Conservation (phyloP, 2,888 invertebrate genomes). For the Idaea aversata region DNA sequence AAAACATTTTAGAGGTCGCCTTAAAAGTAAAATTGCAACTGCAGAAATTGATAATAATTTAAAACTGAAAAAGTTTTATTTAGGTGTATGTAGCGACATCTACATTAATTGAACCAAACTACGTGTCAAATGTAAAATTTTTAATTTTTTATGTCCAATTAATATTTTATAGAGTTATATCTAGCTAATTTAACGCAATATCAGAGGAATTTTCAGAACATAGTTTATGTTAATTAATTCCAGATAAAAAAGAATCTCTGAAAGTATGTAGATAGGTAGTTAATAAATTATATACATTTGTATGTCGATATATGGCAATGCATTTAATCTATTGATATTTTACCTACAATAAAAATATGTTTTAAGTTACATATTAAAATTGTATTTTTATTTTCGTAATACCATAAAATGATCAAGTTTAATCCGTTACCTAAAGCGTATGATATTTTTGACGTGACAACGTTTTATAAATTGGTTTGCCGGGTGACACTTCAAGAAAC, state of each 20-base stretch:
- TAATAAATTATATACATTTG: slow-evolving; percentile 46
- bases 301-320: slow-evolving; percentile 59
- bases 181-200: too few species aligned
- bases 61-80: too few species aligned
- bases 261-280: slow-evolving; percentile 28
- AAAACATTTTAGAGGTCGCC: too few species aligned
- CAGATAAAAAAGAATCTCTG: slow-evolving; percentile 24
- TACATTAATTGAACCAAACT: not conserved
- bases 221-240: not conserved
- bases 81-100: not conserved
- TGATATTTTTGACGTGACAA: too few species aligned
- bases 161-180: too few species aligned
- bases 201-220: not conserved
- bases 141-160: too few species aligned
- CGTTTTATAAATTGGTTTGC: too few species aligned
- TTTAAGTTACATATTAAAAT: slow-evolving; percentile 14
- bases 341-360: slow-evolving; percentile 24
- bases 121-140: not conserved
- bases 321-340: slow-evolving; percentile 55
- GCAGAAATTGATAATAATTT: too few species aligned
- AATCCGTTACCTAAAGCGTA: not conserved
- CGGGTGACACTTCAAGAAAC: too few species aligned
- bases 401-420: slow-evolving; percentile 2
- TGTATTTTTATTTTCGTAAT: not conserved
- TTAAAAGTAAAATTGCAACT: too few species aligned